These are phyloP conservation scores for Oryctes rhinoceros DNA, from an alignment of 1,140 invertebrate genomes.

Conservation along the genomic window DNA sequence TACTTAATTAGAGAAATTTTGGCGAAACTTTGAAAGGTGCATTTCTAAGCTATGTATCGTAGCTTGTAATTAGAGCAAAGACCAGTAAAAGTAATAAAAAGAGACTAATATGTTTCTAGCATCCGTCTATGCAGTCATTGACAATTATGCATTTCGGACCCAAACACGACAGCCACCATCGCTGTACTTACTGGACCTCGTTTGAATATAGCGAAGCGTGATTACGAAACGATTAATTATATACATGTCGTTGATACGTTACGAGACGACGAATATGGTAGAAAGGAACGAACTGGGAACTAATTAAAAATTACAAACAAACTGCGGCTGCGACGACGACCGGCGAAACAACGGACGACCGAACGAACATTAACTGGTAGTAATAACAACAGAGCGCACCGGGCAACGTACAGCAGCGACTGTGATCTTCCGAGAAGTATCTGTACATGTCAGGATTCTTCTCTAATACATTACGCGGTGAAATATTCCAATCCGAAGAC, in stretches of 20 bases:
- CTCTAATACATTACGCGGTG: conserved; percentile 46
- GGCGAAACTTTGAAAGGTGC: no score
- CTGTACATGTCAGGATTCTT: conserved; percentile 45
- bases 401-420: background rate
- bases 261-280: background rate
- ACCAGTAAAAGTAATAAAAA: no score
- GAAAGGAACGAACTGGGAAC: conserved; percentile 4
- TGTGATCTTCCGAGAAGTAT: conserved; percentile 39
- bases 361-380: conserved; percentile 6
- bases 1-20: no score
- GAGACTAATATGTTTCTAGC: no score
- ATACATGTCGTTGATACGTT: background rate
- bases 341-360: background rate
- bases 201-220: conserved; percentile 2
- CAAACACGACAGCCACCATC: no score
- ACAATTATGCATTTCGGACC: no score
- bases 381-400: background rate
- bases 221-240: conserved; percentile 17
- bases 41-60: no score
- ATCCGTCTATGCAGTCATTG: no score
- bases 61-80: no score
- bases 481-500: conserved; percentile 46
- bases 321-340: background rate
- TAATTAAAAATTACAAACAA: conserved; percentile 38
- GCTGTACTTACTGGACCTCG: background rate